Evolutionary conservation across 2,888 invertebrate genomes (phyloP), one percentile per base, ranked within the genome.

Genomic region (Drosophila prolongata): DNA sequence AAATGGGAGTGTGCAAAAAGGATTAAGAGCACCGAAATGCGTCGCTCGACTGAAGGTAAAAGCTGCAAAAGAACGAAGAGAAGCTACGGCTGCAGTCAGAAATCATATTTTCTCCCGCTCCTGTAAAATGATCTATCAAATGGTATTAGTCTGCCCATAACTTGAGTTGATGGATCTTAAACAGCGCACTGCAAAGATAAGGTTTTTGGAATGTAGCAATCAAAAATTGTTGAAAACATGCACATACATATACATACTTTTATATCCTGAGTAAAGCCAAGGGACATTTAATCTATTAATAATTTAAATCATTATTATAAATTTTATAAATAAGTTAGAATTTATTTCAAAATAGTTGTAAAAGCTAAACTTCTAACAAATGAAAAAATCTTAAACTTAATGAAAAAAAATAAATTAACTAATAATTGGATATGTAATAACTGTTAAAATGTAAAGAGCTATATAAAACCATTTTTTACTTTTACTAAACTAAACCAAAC

Each of bases 1-100:
- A 53, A 24, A 19, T 30, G 53, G 42, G 40, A 55, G 73, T 80
- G 73, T 83, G 80, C 78, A 78, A 71, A 80, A 80, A 83, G 84
- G 84, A 80, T 80, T 83, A 83, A 80, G 76, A 78, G 74, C 75
- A 80, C 75, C 80, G 78, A 72, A 76, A 83, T 78, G 78, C 81
- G 73, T 72, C 61, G 57, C 66, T 69, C 55, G 57, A 58, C 70
- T 37, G 57, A 68, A 68, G 67, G 67, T 68, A 68, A 68, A 68
- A 68, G 67, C 67, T 56, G 34, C 50, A 68, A 67, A 67, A 68
- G 49, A 47, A 67, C 24, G 11, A 46, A 43, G 66, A 16, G 14
- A 10, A 43, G 27, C 52, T 5, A 10, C 19, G 37, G 24, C 52
- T 27, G 53, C 64, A 66, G 66, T 65, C 66, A 47, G 38, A 53